phyloP scores from a whole-genome alignment of 1,140 invertebrate species.

The Drosophila santomea region DNA sequence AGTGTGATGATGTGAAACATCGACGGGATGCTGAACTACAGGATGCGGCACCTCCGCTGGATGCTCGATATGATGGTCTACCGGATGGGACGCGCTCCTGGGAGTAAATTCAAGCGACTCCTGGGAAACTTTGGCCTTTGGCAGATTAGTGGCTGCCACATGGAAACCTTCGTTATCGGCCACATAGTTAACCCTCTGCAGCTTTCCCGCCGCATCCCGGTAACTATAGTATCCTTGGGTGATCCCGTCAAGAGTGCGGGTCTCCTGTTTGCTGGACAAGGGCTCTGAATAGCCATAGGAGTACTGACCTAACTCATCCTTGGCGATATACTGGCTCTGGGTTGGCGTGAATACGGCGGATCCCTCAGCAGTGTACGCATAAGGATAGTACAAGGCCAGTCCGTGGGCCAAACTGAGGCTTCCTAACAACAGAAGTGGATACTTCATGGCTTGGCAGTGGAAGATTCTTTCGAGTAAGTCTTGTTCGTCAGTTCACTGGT shows the following conservation, averaged over 20 bases:
- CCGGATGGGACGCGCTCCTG: constrained; percentile 6
- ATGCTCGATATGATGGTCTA: constrained; percentile 19
- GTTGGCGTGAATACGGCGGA: constrained; percentile 72
- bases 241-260: constrained; percentile 87
- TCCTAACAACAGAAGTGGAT: constrained; percentile 42
- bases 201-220: constrained; percentile 87
- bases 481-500: constrained; percentile 7
- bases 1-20: constrained; percentile 9
- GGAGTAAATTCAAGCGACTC: background rate
- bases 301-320: constrained; percentile 88
- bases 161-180: constrained; percentile 88
- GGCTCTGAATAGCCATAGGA: constrained; percentile 88
- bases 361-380: constrained; percentile 63
- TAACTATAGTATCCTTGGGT: constrained; percentile 89
- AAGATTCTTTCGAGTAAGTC: constrained; percentile 10
- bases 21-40: constrained; percentile 24
- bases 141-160: constrained; percentile 89
- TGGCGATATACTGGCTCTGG: constrained; percentile 86
- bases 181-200: constrained; percentile 87
- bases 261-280: constrained; percentile 88
- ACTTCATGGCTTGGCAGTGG: constrained; percentile 47
- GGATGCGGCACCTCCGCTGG: constrained; percentile 4
- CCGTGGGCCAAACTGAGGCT: constrained; percentile 54
- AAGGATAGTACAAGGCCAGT: constrained; percentile 64
- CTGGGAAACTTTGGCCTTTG: constrained; percentile 69